phyloP scores from a whole-genome alignment of 1,140 invertebrate species.

The Hypsibius dujardini region DNA sequence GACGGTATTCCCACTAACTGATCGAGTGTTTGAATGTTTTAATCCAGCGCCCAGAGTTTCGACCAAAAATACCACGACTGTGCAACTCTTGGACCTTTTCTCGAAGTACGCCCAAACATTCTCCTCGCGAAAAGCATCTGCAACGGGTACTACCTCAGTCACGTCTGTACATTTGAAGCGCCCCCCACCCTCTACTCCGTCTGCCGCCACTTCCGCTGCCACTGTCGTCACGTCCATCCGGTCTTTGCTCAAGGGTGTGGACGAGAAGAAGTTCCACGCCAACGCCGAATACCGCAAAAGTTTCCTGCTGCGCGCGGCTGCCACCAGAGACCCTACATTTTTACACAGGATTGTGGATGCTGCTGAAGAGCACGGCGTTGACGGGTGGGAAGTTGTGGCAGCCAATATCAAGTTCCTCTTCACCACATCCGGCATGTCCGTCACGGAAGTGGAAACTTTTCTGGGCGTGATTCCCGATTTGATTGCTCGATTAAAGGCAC shows the following conservation, averaged over 20 bases:
- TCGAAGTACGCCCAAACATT: too few species aligned
- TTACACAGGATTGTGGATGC: not conserved
- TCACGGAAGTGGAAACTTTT: not conserved
- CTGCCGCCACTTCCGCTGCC: not conserved
- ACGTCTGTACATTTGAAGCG: too few species aligned
- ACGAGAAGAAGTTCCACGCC: not conserved
- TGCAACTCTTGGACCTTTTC: too few species aligned
- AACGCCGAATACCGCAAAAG: not conserved
- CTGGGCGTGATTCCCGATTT: not conserved
- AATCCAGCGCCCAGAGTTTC: too few species aligned
- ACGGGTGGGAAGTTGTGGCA: constrained; percentile 2
- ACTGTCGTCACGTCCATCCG: not conserved
- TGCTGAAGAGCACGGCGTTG: not conserved
- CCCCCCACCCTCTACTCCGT: not conserved
- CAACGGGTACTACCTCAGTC: too few species aligned
- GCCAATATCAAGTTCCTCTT: not conserved
- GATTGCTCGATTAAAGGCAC: not conserved
- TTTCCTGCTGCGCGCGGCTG: not conserved
- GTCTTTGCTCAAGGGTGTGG: constrained; percentile 12
- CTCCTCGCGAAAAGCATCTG: too few species aligned
- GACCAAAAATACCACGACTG: too few species aligned
- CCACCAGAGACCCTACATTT: not conserved
- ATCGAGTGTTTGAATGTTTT: too few species aligned
- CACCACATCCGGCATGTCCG: not conserved
- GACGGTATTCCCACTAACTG: too few species aligned